Evolutionary conservation across 2,113 vertebrate genomes (phyloP).

Genomic region (Corythaeola cristata): DNA sequence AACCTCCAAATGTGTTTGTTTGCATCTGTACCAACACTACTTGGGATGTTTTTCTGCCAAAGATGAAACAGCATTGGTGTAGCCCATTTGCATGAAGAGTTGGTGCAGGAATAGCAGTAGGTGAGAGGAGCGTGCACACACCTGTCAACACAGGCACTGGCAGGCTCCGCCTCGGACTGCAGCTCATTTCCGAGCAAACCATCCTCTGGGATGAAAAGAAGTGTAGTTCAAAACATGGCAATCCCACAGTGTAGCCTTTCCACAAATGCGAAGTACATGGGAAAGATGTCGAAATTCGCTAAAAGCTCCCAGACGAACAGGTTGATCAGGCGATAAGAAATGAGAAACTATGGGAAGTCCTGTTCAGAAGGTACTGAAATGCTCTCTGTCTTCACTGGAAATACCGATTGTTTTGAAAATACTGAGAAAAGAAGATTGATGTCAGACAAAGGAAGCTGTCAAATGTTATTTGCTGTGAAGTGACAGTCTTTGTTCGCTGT

Average conservation of each 20-base stretch:
- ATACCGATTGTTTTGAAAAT: not conserved
- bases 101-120: not conserved
- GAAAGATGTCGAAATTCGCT: not conserved
- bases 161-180: not conserved
- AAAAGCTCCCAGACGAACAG: not conserved
- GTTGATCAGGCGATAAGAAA: not conserved
- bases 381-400: not conserved
- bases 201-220: not conserved
- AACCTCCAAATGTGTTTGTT: not conserved
- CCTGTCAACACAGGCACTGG: rapidly evolving
- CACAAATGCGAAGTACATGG: not conserved
- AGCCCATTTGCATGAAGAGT: not conserved
- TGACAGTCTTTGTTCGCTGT: not conserved
- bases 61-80: not conserved
- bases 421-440: not conserved
- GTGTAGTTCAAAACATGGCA: not conserved
- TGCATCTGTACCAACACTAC: not conserved
- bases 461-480: not conserved
- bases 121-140: not conserved
- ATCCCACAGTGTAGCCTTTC: not conserved
- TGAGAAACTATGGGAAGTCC: not conserved
- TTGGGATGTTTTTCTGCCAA: not conserved
- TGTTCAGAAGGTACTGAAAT: not conserved
- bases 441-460: not conserved
- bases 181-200: not conserved